phyloP scores from a whole-genome alignment of 1,140 invertebrate species.

The Panagrolaimus sp. region DNA sequence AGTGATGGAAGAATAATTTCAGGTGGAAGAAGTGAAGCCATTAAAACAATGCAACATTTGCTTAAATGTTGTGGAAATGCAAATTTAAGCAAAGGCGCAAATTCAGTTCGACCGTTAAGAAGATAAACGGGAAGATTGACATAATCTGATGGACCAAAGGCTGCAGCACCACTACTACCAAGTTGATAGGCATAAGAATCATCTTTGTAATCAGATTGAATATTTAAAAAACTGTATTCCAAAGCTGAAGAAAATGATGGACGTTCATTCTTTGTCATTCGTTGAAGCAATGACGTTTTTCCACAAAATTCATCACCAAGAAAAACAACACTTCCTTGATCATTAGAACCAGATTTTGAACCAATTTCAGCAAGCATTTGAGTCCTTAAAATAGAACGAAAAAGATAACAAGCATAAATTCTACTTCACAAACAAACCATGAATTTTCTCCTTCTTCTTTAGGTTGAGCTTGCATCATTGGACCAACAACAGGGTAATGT shows the following conservation, averaged over 20 bases:
- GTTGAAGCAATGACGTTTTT: slow-evolving; percentile 90
- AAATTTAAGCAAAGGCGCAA: slow-evolving; percentile 82
- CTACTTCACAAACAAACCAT: too few species aligned
- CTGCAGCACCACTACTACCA: slow-evolving; percentile 35
- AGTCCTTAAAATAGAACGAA: slow-evolving; percentile 48
- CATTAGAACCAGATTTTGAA: slow-evolving; percentile 61
- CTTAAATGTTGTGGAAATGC: slow-evolving; percentile 78
- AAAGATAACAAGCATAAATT: too few species aligned
- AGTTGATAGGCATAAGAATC: slow-evolving; percentile 51
- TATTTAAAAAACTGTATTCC: slow-evolving; percentile 96
- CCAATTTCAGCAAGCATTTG: slow-evolving; percentile 63
- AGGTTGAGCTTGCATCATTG: not conserved
- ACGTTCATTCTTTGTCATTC: slow-evolving; percentile 64
- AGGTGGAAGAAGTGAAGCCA: slow-evolving; percentile 90
- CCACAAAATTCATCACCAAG: slow-evolving; percentile 82
- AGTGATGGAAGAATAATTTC: slow-evolving; percentile 89
- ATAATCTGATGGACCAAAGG: not conserved
- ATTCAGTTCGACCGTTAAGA: slow-evolving; percentile 86
- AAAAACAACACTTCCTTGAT: slow-evolving; percentile 62
- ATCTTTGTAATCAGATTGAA: slow-evolving; percentile 91
- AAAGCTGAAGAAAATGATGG: slow-evolving; percentile 92
- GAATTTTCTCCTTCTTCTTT: not conserved
- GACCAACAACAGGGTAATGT: not conserved
- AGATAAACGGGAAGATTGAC: slow-evolving; percentile 90
- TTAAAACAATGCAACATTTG: slow-evolving; percentile 83